phyloP scores from a whole-genome alignment of 2,797 vertebrate genomes.

The Sebastes wilsoni region DNA sequence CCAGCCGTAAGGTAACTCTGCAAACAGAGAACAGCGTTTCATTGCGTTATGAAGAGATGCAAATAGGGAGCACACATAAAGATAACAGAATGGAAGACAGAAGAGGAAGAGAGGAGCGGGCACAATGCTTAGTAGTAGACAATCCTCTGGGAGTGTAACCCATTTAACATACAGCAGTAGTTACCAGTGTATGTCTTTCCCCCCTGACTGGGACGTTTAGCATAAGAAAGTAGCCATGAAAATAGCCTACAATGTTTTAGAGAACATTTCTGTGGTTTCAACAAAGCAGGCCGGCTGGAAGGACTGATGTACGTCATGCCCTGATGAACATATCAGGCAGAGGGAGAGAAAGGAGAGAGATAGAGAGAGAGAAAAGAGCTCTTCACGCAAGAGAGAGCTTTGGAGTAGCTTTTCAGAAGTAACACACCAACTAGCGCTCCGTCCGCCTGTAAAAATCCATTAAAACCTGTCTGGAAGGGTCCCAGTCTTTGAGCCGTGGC shows the following conservation, averaged over 20 bases:
- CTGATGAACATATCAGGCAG: slow-evolving; percentile 58
- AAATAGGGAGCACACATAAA: slow-evolving; percentile 17
- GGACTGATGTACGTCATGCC: slow-evolving; percentile 49
- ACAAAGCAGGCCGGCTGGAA: slow-evolving; percentile 46
- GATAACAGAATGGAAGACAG: slow-evolving; percentile 3
- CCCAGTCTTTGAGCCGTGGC: slow-evolving; percentile 47
- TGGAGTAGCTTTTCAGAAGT: slow-evolving; percentile 68
- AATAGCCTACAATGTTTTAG: slow-evolving; percentile 41
- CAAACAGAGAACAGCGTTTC: slow-evolving; percentile 34
- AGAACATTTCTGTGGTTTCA: slow-evolving; percentile 44
- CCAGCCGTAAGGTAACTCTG: slow-evolving; percentile 96
- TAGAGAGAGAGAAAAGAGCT: slow-evolving; percentile 36
- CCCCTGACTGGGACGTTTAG: slow-evolving; percentile 21
- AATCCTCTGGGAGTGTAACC: slow-evolving; percentile 16
- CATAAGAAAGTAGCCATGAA: slow-evolving; percentile 44
- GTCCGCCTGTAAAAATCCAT: slow-evolving; percentile 71
- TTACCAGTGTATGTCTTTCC: slow-evolving; percentile 12
- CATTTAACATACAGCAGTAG: slow-evolving; percentile 6
- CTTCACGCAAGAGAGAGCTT: slow-evolving; percentile 69
- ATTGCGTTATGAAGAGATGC: slow-evolving; percentile 25
- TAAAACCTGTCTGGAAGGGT: slow-evolving; percentile 70
- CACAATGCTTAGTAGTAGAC: not conserved
- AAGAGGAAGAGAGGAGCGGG: not conserved
- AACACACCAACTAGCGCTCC: slow-evolving; percentile 55
- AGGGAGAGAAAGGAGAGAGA: slow-evolving; percentile 19